phyloP scores from a whole-genome alignment of 2,797 vertebrate species.

The Sebastes elongatus region DNA sequence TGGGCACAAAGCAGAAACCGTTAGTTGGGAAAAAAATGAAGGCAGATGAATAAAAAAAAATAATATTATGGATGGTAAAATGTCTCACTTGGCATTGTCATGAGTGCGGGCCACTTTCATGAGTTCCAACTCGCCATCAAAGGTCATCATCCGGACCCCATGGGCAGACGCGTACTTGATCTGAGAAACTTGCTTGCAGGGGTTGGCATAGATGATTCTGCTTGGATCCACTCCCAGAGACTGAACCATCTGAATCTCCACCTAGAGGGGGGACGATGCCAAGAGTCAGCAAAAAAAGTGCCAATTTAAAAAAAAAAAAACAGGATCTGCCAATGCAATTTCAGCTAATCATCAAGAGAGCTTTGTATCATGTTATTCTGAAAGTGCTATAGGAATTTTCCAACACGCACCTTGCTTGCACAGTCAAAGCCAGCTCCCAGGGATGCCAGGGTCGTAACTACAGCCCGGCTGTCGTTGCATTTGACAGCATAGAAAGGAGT shows the following conservation, averaged over 20 bases:
- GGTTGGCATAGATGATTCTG: slow-evolving; percentile 98
- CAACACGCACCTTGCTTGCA: slow-evolving; percentile 91
- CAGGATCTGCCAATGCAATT: neutral
- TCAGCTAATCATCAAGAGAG: neutral
- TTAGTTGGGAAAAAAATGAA: neutral
- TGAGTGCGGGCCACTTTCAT: slow-evolving; percentile 95
- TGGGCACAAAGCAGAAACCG: slow-evolving; percentile 50
- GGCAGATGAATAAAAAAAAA: neutral
- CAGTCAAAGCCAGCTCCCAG: slow-evolving; percentile 96
- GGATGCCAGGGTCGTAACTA: slow-evolving; percentile 90
- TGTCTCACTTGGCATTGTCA: slow-evolving; percentile 93
- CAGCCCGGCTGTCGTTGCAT: slow-evolving; percentile 91
- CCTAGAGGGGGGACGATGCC: slow-evolving; percentile 76
- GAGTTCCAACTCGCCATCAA: slow-evolving; percentile 96
- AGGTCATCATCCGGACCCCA: slow-evolving; percentile 98
- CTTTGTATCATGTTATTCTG: neutral
- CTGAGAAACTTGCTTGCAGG: slow-evolving; percentile 97
- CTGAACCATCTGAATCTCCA: slow-evolving; percentile 94
- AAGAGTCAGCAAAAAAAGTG: slow-evolving; percentile 25
- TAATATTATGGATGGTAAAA: neutral
- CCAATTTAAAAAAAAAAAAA: neutral
- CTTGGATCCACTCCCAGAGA: slow-evolving; percentile 91
- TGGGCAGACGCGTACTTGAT: slow-evolving; percentile 95
- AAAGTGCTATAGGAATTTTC: neutral
- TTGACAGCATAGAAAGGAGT: slow-evolving; percentile 96